These are phyloP conservation scores for Xylota segnis DNA, from an alignment of 2,888 invertebrate genomes.

Conservation along the genomic window DNA sequence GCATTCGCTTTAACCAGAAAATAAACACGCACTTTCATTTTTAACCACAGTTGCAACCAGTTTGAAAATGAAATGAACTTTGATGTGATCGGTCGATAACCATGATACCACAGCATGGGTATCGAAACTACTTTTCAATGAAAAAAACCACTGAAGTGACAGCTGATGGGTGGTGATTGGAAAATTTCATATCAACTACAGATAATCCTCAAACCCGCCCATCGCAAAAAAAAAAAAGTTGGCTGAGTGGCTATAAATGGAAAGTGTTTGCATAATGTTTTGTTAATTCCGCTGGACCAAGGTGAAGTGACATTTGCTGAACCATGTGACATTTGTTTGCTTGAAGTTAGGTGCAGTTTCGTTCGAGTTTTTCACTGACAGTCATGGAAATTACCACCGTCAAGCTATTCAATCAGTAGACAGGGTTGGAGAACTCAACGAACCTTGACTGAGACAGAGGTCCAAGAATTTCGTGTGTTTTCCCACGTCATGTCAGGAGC, in stretches of 20 bases:
- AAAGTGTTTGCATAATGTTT: neutral
- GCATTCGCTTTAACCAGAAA: constrained; percentile 7
- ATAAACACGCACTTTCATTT: constrained; percentile 13
- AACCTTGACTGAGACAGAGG: neutral
- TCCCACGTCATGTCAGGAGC: constrained; percentile 6
- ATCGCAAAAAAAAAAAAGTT: neutral
- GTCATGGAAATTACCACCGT: no score
- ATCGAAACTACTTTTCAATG: neutral
- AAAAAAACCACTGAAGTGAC: neutral
- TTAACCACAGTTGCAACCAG: constrained; percentile 2
- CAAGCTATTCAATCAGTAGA: no score
- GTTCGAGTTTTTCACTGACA: no score
- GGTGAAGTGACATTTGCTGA: neutral
- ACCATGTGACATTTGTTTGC: neutral
- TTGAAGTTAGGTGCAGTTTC: neutral
- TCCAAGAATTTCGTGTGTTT: neutral
- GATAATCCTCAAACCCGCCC: neutral
- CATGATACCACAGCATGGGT: neutral
- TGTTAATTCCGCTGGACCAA: neutral
- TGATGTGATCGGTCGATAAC: neutral
- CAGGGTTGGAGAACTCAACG: neutral
- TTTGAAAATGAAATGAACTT: constrained; percentile 7
- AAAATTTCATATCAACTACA: neutral
- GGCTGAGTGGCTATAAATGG: neutral
- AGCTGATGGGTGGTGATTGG: neutral